Evolutionary conservation across 2,888 invertebrate species (phyloP), one percentile per base, ranked within the genome.

Genomic region (Merodon equestris): DNA sequence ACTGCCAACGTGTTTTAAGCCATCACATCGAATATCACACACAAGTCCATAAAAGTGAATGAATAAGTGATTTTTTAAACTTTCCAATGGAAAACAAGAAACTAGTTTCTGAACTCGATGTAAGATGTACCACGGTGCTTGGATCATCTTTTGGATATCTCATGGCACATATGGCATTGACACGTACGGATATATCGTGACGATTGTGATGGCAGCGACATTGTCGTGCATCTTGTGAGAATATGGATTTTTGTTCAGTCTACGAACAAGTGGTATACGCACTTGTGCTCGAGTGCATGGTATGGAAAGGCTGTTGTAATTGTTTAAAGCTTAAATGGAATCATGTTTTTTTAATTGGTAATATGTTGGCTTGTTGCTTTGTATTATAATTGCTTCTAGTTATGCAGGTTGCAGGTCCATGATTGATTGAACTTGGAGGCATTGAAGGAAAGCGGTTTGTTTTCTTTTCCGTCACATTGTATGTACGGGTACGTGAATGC

Each of bases 1-100:
- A 56, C 19, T 40, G 47, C 27, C 42, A 50, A 27, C 27, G 27
- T 2, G 7, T 27, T 2, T 7, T 27, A 27, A 27, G 27, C 7
- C 27, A 27, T 27, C 2, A 2, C 2, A 27, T 27, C 27, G 27
- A 2, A 27, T 27, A 7, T 27, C 27, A 27, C 3, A 27, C 56
- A 47, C 42, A 44, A n/a, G 27, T 7, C 17, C 12, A 51, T 48
- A 58, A 38, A 57, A 70, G 44, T 60, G 58, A 76, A 67, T 77
- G 60, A 76, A 71, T 71, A 61, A 75, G 64, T 42, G 51, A 61
- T 71, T 72, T 66, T 56, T 64, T 64, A 45, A 67, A 72, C 72
- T 77, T 77, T 77, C 76, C 76, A 67, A 42, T 72, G 51, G 72
- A 45, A 67, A 72, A 67, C 61, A 66, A 67, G 38, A 67, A 77